phyloP scores from a whole-genome alignment of 2,888 invertebrate genomes.

The Eutolmus rufibarbis region DNA sequence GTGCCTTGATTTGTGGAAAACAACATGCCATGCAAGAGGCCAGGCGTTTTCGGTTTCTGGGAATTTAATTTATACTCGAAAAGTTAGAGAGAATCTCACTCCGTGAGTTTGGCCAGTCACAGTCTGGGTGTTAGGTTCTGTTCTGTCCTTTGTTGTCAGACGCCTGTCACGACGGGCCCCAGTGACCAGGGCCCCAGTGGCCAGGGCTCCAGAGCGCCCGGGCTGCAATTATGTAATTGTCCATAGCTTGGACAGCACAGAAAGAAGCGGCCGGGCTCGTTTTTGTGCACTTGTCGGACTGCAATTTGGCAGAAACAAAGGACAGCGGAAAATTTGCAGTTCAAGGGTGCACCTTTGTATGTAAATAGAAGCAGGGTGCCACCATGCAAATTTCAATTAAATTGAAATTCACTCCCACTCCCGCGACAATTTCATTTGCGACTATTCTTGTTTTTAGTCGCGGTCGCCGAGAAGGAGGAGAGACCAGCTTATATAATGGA shows the following conservation, averaged over 20 bases:
- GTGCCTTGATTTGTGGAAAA: neutral
- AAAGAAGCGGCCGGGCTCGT: neutral
- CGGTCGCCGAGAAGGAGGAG: neutral
- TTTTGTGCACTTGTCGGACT: slow-evolving; percentile 13
- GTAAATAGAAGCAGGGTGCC: neutral
- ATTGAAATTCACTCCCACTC: neutral
- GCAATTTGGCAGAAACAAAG: slow-evolving; percentile 3
- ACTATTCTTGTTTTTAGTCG: neutral
- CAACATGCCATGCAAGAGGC: neutral
- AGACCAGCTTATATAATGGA: neutral
- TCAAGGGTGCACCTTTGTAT: slow-evolving; percentile 2
- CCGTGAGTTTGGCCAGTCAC: neutral
- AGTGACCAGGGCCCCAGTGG: neutral
- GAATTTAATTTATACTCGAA: neutral
- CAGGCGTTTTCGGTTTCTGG: neutral
- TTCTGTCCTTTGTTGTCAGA: slow-evolving; percentile 10
- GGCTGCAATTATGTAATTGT: slow-evolving; percentile 21
- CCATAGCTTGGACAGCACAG: neutral
- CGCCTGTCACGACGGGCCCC: neutral
- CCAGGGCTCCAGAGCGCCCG: neutral
- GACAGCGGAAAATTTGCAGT: neutral
- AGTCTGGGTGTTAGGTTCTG: neutral
- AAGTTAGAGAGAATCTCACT: neutral
- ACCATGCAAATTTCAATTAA: slow-evolving; percentile 33
- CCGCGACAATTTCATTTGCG: neutral